Percentiles rank a stretch among this genome's conserved stretches.
phyloP scores from a whole-genome alignment of 2,113 vertebrate species.

The Ochotona curzoniae region DNA sequence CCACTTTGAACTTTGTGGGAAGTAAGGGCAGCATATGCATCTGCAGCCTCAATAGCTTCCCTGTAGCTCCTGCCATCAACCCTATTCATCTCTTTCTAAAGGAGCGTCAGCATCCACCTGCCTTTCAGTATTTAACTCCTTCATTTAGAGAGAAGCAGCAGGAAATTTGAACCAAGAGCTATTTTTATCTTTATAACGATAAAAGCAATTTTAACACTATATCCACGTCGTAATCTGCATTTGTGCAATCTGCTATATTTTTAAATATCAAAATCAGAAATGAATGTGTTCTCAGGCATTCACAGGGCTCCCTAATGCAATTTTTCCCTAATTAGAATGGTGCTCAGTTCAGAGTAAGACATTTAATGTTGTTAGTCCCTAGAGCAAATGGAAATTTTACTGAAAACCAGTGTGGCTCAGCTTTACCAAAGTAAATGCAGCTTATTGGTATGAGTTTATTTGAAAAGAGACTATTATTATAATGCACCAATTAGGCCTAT shows the following conservation, averaged over 20 bases:
- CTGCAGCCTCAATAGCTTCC: conserved; percentile 91
- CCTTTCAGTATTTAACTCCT: conserved; percentile 90
- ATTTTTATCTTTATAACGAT: conserved; percentile 88
- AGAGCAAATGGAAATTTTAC: conserved; percentile 71
- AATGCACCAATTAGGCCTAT: conserved; percentile 58
- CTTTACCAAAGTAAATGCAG: conserved; percentile 63
- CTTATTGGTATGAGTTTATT: conserved; percentile 52
- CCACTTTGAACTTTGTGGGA: conserved; percentile 89
- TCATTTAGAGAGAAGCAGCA: conserved; percentile 89
- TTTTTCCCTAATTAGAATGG: conserved; percentile 73
- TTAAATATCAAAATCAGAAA: conserved; percentile 82
- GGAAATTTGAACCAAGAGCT: conserved; percentile 88
- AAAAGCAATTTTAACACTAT: conserved; percentile 86
- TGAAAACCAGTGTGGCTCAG: conserved; percentile 43
- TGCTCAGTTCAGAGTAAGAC: conserved; percentile 58
- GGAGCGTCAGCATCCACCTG: conserved; percentile 88
- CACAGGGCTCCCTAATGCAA: conserved; percentile 68
- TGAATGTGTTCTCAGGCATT: conserved; percentile 79
- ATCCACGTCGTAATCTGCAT: conserved; percentile 81
- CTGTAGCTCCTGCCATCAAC: conserved; percentile 88
- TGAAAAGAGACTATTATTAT: conserved; percentile 66
- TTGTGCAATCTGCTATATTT: conserved; percentile 82
- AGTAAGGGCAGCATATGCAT: conserved; percentile 88
- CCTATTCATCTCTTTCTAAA: conserved; percentile 90
- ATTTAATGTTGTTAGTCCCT: conserved; percentile 62